Evolutionary conservation across 2,797 vertebrate genomes (phyloP).

Genomic region (Bradypodion ventrale): DNA sequence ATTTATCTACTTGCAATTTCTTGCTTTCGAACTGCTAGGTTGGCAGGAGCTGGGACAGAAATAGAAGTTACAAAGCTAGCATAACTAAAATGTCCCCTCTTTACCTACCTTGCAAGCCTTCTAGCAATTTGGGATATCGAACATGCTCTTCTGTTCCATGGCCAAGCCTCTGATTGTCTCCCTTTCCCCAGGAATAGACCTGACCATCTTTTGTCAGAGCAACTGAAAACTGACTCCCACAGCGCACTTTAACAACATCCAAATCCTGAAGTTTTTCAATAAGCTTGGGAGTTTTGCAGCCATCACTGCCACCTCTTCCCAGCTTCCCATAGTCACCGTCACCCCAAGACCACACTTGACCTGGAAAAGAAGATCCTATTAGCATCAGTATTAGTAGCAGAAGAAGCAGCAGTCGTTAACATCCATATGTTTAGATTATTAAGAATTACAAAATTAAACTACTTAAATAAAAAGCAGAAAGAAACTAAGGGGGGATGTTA

Average conservation of each 20-base stretch:
- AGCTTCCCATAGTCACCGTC: conserved; percentile 98
- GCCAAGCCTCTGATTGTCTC: conserved; percentile 96
- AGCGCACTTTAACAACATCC: conserved; percentile 92
- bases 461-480: neutral
- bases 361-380: conserved; percentile 67
- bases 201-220: conserved; percentile 96
- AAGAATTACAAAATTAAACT: neutral
- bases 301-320: conserved; percentile 95
- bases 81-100: neutral
- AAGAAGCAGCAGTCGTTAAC: neutral
- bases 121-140: conserved; percentile 94
- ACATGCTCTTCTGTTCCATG: conserved; percentile 97
- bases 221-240: conserved; percentile 96
- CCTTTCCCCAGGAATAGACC: conserved; percentile 98
- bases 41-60: too few relatives aligned
- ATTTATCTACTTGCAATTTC: too few relatives aligned
- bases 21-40: too few relatives aligned
- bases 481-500: neutral
- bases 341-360: conserved; percentile 99
- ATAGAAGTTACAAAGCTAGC: neutral
- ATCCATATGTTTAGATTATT: neutral
- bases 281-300: conserved; percentile 95
- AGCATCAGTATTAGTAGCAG: neutral
- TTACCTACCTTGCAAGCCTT: conserved; percentile 89
- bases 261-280: conserved; percentile 97